Evolutionary conservation across 2,888 invertebrate genomes (phyloP), one percentile per base, ranked within the genome.

Genomic region (Luffia ferchaultella): DNA sequence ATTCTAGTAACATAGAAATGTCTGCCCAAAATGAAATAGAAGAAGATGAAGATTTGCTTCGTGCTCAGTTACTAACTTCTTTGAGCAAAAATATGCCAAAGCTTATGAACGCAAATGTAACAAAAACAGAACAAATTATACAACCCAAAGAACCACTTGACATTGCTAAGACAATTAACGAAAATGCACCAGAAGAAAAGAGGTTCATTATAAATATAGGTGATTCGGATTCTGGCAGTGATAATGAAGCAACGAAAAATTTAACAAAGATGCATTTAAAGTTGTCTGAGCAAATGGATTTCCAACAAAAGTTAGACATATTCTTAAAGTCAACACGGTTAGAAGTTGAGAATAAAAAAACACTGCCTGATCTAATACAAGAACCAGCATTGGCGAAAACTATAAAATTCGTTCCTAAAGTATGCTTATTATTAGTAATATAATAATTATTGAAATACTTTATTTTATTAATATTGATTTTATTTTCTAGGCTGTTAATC

Each of bases 41-140:
- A 48, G 88, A 88, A 60, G 88, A 88, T 63, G 87, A 86, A 63
- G 88, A 88, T 65, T 75, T 87, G 48, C 71, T 89, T 54, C 68
- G 88, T 55, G 88, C 87, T 30, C 80, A 85, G 65, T 63, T 88
- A 50, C 69, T 89, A 56, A 87, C 19, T 12, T 41, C 41, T 2
- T 16, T 48, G 2, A 42, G 43, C 7, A 45, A 45, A 45, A 30
- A 86, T 65, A 74, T 87, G 50, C 79, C 84, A 48, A 74, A 76
- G 56, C 61, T 77, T 43, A 64, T 74, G 42, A 65, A 67, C 52
- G 61, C 72, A 46, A 67, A 62, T 54, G 51, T 67, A 48, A 57
- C 67, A 53, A 55, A 53, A 46, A 53, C 63, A 16, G 59, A 62
- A 41, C 58, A 52, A 43, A 50, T 41, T 45, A 42, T 48, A 18